Base-by-base conservation (phyloP, 37 sponge, comb jelly and placozoan genomes). In the Ianthella basta region DNA sequence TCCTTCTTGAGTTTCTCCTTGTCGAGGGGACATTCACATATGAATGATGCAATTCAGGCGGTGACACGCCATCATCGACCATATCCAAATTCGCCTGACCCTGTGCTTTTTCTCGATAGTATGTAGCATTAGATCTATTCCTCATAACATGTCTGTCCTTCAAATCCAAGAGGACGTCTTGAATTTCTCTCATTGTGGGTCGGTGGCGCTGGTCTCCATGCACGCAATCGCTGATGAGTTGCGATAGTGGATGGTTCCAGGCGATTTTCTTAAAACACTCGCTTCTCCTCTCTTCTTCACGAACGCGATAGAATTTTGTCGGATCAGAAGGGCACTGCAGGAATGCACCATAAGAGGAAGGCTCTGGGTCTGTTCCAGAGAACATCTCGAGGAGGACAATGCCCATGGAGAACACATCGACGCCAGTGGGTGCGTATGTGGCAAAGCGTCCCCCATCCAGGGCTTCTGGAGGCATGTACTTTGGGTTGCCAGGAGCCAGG, bases 401-500 rank as follows among this genome's bases (percentile, higher is more conserved):
- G 37, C 54, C 78, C 1, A 75, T 50, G 1, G 78, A 75, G 37
- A n/a, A 75, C 54, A 75, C 54, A 75, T 75, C 78, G 1, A 75
- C 54, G 2, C 1, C n/a, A 24, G 25, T 13, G 5, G 78, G 78
- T 13, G 53, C 54, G 78, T 75, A 75, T 4, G 37, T 40, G 23
- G 54, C n/a, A 44, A 44, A 44, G 50, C 50, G 50, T 44, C 50
- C 50, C 38, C 78, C 78, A 44, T 57, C 18, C 27, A 80, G 60
- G 12, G 81, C 61, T 53, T 80, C 81, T 55, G 27, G 59, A 60
- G 81, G 60, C 81, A 80, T 80, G 60, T 80, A 80, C 8, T 25
- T 57, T 24, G 81, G 59, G 4, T 24, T 80, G 59, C 81, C 81
- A 24, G 81, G 81, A 21, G 24, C 27, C 4, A 24, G 34, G 32